Percentiles rank a stretch among this genome's conserved stretches.
Evolutionary conservation across 2,888 invertebrate species (phyloP).

Genomic region (Orgyia antiqua): DNA sequence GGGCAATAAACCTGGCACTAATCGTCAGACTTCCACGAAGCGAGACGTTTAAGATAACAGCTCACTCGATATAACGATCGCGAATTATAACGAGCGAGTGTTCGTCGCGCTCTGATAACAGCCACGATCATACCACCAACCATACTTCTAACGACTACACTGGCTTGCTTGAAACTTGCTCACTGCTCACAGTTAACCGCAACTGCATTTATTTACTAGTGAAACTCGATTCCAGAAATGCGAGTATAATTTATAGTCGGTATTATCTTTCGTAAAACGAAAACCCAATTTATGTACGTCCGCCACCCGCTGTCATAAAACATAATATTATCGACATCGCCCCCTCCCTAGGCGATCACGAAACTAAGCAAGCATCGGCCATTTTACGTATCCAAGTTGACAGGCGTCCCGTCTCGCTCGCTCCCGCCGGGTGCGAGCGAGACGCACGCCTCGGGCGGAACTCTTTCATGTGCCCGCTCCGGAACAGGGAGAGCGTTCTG

Average conservation of each 20-base stretch:
- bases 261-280: constrained; percentile 71
- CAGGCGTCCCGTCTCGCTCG: constrained; percentile 43
- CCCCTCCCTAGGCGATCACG: constrained; percentile 75
- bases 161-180: constrained; percentile 6
- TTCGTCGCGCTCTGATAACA: constrained; percentile 57
- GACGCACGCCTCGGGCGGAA: constrained; percentile 45
- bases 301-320: constrained; percentile 67
- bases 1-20: constrained; percentile 22
- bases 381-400: constrained; percentile 68
- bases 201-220: no score
- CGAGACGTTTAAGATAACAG: constrained; percentile 46
- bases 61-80: constrained; percentile 41
- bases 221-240: constrained; percentile 55
- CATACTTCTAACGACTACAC: no score
- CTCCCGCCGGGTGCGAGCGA: constrained; percentile 29
- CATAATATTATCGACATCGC: constrained; percentile 73
- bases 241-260: constrained; percentile 59
- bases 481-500: constrained; percentile 52
- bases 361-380: constrained; percentile 72
- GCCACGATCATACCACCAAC: constrained; percentile 33
- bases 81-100: constrained; percentile 51
- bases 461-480: constrained; percentile 57
- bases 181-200: neutral
- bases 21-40: constrained; percentile 33
- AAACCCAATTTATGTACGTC: constrained; percentile 66